phyloP scores from a whole-genome alignment of 2,888 invertebrate species.

The Hemicrepidius hirtus region DNA sequence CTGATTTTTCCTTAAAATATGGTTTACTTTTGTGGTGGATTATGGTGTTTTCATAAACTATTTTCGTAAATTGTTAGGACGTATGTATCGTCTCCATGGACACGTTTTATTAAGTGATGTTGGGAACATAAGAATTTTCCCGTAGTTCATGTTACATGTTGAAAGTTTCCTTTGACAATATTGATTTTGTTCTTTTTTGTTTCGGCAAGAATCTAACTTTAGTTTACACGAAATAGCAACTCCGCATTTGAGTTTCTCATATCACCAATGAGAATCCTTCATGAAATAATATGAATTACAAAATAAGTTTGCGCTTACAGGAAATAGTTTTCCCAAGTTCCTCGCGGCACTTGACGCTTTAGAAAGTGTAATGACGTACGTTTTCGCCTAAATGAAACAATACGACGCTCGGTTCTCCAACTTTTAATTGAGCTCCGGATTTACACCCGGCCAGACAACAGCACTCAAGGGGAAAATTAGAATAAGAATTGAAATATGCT shows the following conservation, averaged over 20 bases:
- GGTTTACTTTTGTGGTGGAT: no score
- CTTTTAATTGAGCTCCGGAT: conserved; percentile 48
- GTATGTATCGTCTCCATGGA: no score
- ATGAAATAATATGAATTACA: conserved; percentile 20
- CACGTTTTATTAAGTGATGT: no score
- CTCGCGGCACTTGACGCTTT: conserved; percentile 41
- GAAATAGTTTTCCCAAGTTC: conserved; percentile 46
- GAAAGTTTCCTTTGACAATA: no score
- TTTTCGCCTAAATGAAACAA: conserved; percentile 46
- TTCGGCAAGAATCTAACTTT: not conserved
- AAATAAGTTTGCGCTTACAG: conserved; percentile 34
- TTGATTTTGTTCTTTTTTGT: not conserved
- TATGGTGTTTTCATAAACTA: no score
- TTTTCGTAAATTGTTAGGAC: no score
- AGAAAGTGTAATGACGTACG: conserved; percentile 48
- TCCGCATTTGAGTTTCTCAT: not conserved
- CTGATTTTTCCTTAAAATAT: no score
- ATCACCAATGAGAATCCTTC: conserved; percentile 14
- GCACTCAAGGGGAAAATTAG: conserved; percentile 44
- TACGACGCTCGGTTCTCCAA: conserved; percentile 38
- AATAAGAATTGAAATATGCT: conserved; percentile 44
- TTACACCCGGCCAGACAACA: conserved; percentile 34
- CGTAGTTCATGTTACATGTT: no score
- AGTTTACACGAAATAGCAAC: not conserved
- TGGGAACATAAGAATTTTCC: no score